These are phyloP conservation scores for Tipula vernalis DNA, from an alignment of 2,888 invertebrate species.

Conservation along the genomic window DNA sequence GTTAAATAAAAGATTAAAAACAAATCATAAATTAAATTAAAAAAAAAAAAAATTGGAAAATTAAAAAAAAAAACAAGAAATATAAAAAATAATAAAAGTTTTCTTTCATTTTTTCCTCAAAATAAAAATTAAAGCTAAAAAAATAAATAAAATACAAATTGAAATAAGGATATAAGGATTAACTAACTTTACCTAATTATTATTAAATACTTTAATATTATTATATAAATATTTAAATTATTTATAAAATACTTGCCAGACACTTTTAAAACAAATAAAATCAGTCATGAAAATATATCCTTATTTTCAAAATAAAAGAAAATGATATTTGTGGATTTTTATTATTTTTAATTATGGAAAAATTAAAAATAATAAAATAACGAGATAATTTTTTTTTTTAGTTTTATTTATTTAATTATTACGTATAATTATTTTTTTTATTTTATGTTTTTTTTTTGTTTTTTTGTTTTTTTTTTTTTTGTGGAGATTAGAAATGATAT, in stretches of 20 bases:
- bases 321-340: not conserved
- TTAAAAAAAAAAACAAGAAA: not conserved
- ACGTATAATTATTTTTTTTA: not conserved
- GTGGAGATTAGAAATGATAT: not conserved
- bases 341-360: not conserved
- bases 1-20: not conserved
- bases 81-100: not conserved
- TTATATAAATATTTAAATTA: not conserved
- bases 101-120: constrained; percentile 4
- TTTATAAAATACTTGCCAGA: not conserved
- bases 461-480: not conserved
- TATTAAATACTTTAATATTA: not conserved
- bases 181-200: not conserved
- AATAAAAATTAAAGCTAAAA: not conserved
- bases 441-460: not conserved
- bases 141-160: not conserved
- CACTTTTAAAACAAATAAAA: not conserved
- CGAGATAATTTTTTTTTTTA: not conserved
- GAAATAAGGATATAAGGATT: not conserved
- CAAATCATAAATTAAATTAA: not conserved
- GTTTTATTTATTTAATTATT: not conserved
- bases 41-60: not conserved
- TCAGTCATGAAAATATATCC: not conserved
- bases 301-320: not conserved
- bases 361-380: not conserved